phyloP scores from a whole-genome alignment of 1,140 invertebrate species.

The Triops cancriformis region DNA sequence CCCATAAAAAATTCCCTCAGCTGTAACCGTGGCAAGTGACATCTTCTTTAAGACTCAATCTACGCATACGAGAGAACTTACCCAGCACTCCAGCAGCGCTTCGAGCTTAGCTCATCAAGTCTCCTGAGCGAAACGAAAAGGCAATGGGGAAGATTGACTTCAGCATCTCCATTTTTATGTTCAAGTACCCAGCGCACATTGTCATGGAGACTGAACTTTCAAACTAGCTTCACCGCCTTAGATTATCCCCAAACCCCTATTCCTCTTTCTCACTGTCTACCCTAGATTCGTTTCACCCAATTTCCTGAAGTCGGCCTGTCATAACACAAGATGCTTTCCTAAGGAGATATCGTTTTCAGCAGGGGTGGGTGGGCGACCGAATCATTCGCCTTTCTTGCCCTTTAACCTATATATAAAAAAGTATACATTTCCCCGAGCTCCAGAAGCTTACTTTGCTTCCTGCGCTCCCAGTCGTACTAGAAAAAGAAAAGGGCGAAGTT shows the following conservation, averaged over 20 bases:
- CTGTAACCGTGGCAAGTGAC: too few relatives aligned
- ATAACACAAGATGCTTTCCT: neutral
- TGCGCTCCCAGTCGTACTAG: neutral
- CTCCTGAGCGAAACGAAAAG: neutral
- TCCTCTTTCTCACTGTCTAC: neutral
- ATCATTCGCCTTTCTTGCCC: neutral
- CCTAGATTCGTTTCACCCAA: neutral
- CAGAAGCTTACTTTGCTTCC: neutral
- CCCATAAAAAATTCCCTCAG: too few relatives aligned
- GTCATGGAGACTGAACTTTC: neutral
- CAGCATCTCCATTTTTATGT: neutral
- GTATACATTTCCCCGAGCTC: neutral
- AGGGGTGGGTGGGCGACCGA: neutral
- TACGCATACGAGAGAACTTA: neutral
- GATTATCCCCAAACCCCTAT: neutral
- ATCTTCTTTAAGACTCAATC: too few relatives aligned
- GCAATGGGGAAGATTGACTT: neutral
- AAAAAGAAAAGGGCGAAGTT: neutral
- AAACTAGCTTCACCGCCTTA: neutral
- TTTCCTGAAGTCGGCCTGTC: neutral
- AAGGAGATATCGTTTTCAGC: neutral
- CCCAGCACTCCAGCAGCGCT: neutral
- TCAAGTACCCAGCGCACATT: conserved; percentile 6
- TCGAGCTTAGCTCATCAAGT: neutral
- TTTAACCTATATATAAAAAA: neutral